Base-by-base conservation (phyloP, 2,888 invertebrate species). In the Cephus rjabovi region DNA sequence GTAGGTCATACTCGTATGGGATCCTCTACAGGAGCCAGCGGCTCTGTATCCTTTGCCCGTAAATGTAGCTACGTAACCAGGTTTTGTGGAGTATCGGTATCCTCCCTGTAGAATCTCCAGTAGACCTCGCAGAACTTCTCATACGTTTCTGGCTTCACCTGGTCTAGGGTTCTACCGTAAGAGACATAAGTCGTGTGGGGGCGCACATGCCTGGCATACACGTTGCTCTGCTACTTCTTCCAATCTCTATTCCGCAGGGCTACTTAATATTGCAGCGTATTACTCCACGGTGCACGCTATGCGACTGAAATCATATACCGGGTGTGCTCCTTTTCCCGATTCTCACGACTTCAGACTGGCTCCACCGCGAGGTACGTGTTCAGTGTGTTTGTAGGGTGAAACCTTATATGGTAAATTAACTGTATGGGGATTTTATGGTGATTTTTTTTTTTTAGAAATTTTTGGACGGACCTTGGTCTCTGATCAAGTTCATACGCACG, bases 181-280 rank as follows among this genome's bases (percentile, higher is more conserved):
- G 83, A 81, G 86, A 86, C 85, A 88, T 87, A 88, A 87, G 88
- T 87, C 85, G 85, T 75, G 83, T 79, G 80, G 81, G 81, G 79
- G 84, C 79, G 86, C 81, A 86, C 87, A 87, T 86, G 87, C 81
- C 85, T 86, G 82, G 87, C 84, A 86, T 87, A 84, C 85, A 79
- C 76, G 77, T 78, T 74, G 77, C 77, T 77, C 74, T 37, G 31
- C 76, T 77, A 33, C 77, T 73, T 33, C 31, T 71, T 75, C 75
- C 76, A 23, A 35, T 73, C 77, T 79, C 71, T 11, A n/a, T 73
- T 73, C 77, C 78, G 85, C 80, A 81, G 77, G 79, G 82, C 87
- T 86, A 84, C 83, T 89, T 87, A 89, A 89, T 89, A 89, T 89
- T 89, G 87, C 87, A 88, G 78, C 83, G 84, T 84, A 88, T 87